phyloP scores from a whole-genome alignment of 2,888 invertebrate genomes.

The Drosophila sordidula region DNA sequence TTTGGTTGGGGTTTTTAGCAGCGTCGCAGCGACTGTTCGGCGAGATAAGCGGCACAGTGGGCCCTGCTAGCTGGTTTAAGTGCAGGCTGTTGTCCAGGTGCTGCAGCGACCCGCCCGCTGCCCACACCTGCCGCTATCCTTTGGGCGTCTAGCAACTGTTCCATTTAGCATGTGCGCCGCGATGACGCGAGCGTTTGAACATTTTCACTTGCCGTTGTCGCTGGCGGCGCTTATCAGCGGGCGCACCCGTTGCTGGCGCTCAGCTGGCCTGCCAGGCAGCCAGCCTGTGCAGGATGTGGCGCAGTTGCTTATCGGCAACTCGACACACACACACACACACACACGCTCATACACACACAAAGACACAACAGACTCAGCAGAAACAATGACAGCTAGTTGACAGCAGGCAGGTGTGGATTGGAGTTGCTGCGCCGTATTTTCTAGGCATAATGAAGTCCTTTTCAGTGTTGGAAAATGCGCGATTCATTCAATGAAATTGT shows the following conservation, averaged over 20 bases:
- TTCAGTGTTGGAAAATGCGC: slow-evolving; percentile 75
- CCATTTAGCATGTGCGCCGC: slow-evolving; percentile 13
- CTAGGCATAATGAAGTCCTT: slow-evolving; percentile 65
- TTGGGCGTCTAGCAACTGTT: slow-evolving; percentile 23
- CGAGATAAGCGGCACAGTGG: slow-evolving; percentile 50
- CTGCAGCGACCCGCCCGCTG: not conserved
- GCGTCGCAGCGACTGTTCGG: slow-evolving; percentile 67
- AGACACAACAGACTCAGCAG: slow-evolving; percentile 38
- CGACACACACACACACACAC: slow-evolving; percentile 42
- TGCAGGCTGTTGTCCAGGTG: slow-evolving; percentile 51
- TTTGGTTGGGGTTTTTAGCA: slow-evolving; percentile 14
- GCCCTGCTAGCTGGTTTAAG: slow-evolving; percentile 34
- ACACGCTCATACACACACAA: slow-evolving; percentile 29
- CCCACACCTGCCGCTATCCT: no score
- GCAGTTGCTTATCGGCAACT: slow-evolving; percentile 68
- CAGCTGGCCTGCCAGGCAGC: slow-evolving; percentile 25
- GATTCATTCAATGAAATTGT: slow-evolving; percentile 77
- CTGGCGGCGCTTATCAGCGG: slow-evolving; percentile 63
- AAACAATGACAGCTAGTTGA: slow-evolving; percentile 77
- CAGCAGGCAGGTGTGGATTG: slow-evolving; percentile 40
- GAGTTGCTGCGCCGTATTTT: not conserved
- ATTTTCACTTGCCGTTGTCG: slow-evolving; percentile 75
- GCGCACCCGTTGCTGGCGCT: slow-evolving; percentile 54
- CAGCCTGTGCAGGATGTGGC: slow-evolving; percentile 51
- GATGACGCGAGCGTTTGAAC: slow-evolving; percentile 60